Evolutionary conservation across 2,113 vertebrate species (phyloP), one percentile per base, ranked within the genome.

Genomic region (Gallinago undulata): DNA sequence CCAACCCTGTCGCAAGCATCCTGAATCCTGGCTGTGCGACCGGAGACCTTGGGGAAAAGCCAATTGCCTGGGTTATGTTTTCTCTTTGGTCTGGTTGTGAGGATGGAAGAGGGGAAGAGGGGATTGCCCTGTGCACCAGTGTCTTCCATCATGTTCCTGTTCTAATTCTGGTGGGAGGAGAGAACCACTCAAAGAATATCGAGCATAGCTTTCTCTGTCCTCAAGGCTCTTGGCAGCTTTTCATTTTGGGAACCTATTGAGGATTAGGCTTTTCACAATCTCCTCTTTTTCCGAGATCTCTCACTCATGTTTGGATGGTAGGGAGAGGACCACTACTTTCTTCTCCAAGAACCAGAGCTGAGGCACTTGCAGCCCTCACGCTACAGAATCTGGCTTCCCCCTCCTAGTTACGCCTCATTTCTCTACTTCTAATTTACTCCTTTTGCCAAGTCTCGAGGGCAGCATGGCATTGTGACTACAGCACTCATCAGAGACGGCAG

Each of bases 341-440:
- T 55, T 33, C 68, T 72, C 19, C 25, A 37, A 53, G 33, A 84
- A 45, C 30, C 8, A 1, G 33, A 81, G 39, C 33, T 37, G 33
- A 86, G 24, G 35, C 31, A 33, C 53, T 84, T 87, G 25, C 53
- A 91, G 69, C 35, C 64, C 39, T 84, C 19, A 23, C 35, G 77
- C 22, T 60, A 87, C 15, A 68, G 76, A 84, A 79, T 24, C 70
- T 69, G 3, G 57, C 63, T 72, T 85, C 79, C 57, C 53, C 79
- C 62, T 62, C 13, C 21, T 82, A 87, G 76, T 50, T 89, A 64
- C 31, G 25, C 73, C 50, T 89, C 24, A 73, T 89, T 91, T 94
- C 77, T 94, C 86, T 62, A 55, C 73, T 94, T 85, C 75, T 84
- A 69, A 66, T 91, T 94, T 72, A 91, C 80, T 92, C 75, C 64